A percentile compares a stretch with the other conserved stretches of the same genome.
Evolutionary conservation across 2,113 vertebrate genomes (phyloP).

Genomic region (Equus quagga): DNA sequence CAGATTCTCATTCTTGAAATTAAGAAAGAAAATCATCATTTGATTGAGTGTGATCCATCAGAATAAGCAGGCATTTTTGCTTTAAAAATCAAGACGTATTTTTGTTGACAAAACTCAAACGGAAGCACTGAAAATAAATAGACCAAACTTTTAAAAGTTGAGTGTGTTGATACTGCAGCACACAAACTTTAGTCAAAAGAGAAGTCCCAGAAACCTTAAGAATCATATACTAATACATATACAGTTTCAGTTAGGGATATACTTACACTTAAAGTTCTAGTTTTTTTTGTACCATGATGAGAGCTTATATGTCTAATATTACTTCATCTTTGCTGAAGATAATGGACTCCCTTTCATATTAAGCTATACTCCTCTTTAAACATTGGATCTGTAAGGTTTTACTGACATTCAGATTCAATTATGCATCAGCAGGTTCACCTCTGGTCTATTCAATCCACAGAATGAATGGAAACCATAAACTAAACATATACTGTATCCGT

Average conservation of each 20-base stretch:
- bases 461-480: conserved; percentile 72
- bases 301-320: neutral
- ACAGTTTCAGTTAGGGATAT: neutral
- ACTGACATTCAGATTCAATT: conserved; percentile 61
- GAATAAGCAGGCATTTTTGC: neutral
- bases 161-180: neutral
- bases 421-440: conserved; percentile 33
- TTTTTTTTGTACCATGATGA: neutral
- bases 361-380: neutral
- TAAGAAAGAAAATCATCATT: neutral
- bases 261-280: neutral
- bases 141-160: neutral
- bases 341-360: neutral
- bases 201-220: neutral
- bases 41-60: neutral
- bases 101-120: neutral
- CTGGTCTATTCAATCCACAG: conserved; percentile 50
- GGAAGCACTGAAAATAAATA: neutral
- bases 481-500: conserved; percentile 68
- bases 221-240: neutral
- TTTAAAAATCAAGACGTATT: conserved; percentile 15
- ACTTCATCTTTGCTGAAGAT: neutral
- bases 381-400: neutral
- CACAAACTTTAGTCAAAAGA: neutral
- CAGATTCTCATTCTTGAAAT: neutral